Base-by-base conservation (phyloP, 2,888 invertebrate genomes). In the Andricus quercusramuli region DNA sequence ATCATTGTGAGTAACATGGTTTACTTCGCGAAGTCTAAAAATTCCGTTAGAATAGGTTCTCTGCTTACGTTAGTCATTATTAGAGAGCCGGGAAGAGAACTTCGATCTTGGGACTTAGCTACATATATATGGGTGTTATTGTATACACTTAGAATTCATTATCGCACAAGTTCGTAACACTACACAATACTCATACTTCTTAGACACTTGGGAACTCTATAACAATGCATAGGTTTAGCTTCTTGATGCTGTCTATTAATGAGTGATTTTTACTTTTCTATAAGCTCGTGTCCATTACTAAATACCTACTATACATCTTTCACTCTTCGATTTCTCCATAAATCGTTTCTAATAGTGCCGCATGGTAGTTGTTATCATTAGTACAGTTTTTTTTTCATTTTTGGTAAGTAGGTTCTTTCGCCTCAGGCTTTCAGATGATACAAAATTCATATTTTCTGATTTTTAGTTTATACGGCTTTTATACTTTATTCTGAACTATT, bases 131-230 rank as follows among this genome's bases (percentile, higher is more conserved):
- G 47, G 47, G 17, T 17, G 51, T 56, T 74, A 37, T 74, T 74
- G n/a, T 74, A 32, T 47, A 56, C 32, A 56, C 74, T 74, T 74
- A 56, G 51, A 47, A 74, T 47, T 32, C 32, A 74, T 74, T 74
- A 74, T 74, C 32, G 41, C 37, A 67, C 37, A 8, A 41, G 20
- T 20, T 70, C 20, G 20, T 32, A 56, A 32, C 51, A 29, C 29
- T 29, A 47, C 51, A 29, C 56, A n/a, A 11, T 51, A 29, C 32
- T 70, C 20, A 56, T 15, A 64, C 64, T 29, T 29, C 25, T 17
- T 15, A 64, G 29, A 56, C 56, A 37, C 74, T 56, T 56, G 32
- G 56, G 32, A 74, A 37, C 56, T 70, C 51, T 68, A 29, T 70
- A 51, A 51, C 70, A 51, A 70, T 70, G 51, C 70, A 22, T 22